Percentiles rank a stretch among this genome's conserved stretches.
phyloP scores from a whole-genome alignment of 2,113 vertebrate species.

The Rissa tridactyla region DNA sequence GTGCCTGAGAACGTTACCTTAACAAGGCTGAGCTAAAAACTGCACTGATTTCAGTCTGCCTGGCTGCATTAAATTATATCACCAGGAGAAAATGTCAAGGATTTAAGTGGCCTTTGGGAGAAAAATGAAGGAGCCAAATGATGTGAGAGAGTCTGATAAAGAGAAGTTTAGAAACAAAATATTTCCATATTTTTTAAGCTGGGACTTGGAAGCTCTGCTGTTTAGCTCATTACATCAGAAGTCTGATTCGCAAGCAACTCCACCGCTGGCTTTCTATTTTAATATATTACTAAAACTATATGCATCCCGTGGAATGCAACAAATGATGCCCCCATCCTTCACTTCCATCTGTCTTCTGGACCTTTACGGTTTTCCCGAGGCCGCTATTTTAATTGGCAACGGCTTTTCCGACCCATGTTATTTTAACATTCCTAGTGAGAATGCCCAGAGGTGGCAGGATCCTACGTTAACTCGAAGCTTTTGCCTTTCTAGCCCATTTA shows the following conservation, averaged over 20 bases:
- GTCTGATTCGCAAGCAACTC: not conserved
- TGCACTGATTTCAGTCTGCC: slow-evolving; percentile 56
- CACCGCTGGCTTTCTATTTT: slow-evolving; percentile 37
- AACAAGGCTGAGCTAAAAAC: slow-evolving; percentile 19
- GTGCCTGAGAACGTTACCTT: slow-evolving; percentile 58
- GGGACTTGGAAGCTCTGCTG: not conserved
- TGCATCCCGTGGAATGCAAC: slow-evolving; percentile 32
- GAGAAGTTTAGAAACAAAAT: slow-evolving; percentile 51
- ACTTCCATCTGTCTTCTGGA: slow-evolving; percentile 20
- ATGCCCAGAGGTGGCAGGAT: slow-evolving; percentile 14
- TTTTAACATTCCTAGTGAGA: not conserved
- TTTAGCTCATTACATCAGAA: slow-evolving; percentile 22
- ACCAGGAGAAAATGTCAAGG: slow-evolving; percentile 65
- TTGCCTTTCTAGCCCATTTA: not conserved
- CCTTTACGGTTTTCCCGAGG: not conserved
- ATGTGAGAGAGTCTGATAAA: slow-evolving; percentile 56
- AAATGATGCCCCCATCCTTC: not conserved
- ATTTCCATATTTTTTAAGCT: slow-evolving; percentile 23
- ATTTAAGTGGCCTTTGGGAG: slow-evolving; percentile 64
- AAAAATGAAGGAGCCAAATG: slow-evolving; percentile 38
- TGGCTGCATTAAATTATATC: slow-evolving; percentile 60
- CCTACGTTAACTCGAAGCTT: not conserved
- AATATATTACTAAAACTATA: not conserved
- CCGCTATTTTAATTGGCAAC: slow-evolving; percentile 23
- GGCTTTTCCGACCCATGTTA: not conserved